Evolutionary conservation across 1,140 invertebrate species (phyloP).

Genomic region (Drosophila navojoa): DNA sequence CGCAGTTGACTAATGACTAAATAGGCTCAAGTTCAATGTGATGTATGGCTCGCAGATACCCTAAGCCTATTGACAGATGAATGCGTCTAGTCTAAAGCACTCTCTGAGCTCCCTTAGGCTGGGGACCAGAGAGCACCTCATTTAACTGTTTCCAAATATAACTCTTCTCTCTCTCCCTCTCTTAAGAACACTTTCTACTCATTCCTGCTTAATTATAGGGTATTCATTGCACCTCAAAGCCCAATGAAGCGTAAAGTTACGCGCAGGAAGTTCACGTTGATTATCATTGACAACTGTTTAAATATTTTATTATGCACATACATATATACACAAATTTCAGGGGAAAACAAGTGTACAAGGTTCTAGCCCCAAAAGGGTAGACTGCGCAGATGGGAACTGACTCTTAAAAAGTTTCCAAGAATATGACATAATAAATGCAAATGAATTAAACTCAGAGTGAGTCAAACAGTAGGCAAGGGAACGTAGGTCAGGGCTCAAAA

Average conservation of each 20-base stretch:
- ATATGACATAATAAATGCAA: too few relatives aligned
- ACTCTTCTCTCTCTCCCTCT: too few relatives aligned
- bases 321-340: background rate
- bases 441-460: too few relatives aligned
- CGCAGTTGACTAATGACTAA: conserved; percentile 29
- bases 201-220: conserved; percentile 2
- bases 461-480: too few relatives aligned
- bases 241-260: conserved; percentile 20
- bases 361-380: background rate
- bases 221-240: conserved; percentile 12
- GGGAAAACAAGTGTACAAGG: background rate
- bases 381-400: too few relatives aligned
- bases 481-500: too few relatives aligned
- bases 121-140: too few relatives aligned
- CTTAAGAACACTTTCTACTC: too few relatives aligned
- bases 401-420: too few relatives aligned
- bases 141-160: too few relatives aligned
- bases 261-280: conserved; percentile 38
- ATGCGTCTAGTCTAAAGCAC: too few relatives aligned
- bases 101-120: too few relatives aligned
- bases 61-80: background rate
- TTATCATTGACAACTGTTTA: conserved; percentile 19
- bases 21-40: background rate
- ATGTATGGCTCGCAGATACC: background rate
- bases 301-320: conserved; percentile 12